Percentiles rank a stretch among this genome's conserved stretches.
Evolutionary conservation across 1,140 invertebrate genomes (phyloP).

Genomic region (Drosophila ambigua): DNA sequence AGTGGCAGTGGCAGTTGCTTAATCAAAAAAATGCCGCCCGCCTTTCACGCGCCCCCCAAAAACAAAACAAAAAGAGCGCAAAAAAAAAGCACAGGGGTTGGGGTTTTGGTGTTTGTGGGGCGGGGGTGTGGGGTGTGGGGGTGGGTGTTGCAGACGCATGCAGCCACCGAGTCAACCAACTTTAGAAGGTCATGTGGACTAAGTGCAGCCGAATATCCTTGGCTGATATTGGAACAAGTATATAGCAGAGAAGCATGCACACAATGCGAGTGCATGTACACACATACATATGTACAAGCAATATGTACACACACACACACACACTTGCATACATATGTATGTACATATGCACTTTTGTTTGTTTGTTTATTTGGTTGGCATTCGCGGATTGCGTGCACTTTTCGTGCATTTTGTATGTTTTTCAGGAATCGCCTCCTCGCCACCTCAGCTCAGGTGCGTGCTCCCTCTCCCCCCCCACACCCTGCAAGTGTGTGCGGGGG

Average conservation of each 20-base stretch:
- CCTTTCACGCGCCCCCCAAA: neutral
- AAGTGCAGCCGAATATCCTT: slow-evolving; percentile 78
- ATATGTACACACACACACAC: slow-evolving; percentile 13
- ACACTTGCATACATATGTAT: no score
- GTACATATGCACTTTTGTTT: slow-evolving; percentile 13
- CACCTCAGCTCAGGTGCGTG: no score
- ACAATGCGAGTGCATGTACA: slow-evolving; percentile 5
- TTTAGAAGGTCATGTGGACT: slow-evolving; percentile 82
- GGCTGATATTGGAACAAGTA: slow-evolving; percentile 75
- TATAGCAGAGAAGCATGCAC: slow-evolving; percentile 13
- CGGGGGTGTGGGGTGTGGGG: neutral
- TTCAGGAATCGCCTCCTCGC: slow-evolving; percentile 37
- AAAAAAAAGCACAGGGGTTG: neutral
- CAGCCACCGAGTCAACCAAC: slow-evolving; percentile 77
- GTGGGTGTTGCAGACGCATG: slow-evolving; percentile 36
- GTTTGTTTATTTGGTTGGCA: slow-evolving; percentile 47
- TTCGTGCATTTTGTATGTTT: slow-evolving; percentile 25
- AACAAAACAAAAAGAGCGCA: neutral
- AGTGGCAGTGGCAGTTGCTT: slow-evolving; percentile 30
- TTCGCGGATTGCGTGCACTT: slow-evolving; percentile 48
- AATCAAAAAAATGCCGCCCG: slow-evolving; percentile 20
- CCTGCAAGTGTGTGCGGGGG: no score
- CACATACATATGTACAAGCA: neutral
- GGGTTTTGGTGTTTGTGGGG: neutral
- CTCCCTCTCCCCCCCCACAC: no score